These are phyloP conservation scores for Agrotis ipsilon DNA, from an alignment of 2,888 invertebrate species.

Conservation along the genomic window DNA sequence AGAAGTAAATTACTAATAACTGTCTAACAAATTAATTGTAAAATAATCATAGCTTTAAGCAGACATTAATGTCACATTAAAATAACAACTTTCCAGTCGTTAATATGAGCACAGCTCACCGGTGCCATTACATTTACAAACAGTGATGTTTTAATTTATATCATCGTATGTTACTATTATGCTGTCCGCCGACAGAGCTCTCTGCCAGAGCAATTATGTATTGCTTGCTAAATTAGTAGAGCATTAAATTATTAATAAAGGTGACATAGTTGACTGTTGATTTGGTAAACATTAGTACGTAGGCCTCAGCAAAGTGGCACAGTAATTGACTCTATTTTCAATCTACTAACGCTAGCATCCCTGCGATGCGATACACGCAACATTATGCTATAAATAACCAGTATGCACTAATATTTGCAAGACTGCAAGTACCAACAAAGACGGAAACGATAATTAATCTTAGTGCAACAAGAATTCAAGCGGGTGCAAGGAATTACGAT, in stretches of 20 bases:
- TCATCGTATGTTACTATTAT: slow-evolving; percentile 57
- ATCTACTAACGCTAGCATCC: slow-evolving; percentile 33
- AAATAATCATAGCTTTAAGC: slow-evolving; percentile 33
- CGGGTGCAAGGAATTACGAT: slow-evolving; percentile 70
- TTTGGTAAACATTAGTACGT: slow-evolving; percentile 55
- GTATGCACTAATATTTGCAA: slow-evolving; percentile 50
- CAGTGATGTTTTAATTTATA: slow-evolving; percentile 66
- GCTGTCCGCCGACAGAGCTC: slow-evolving; percentile 71
- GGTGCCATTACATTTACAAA: slow-evolving; percentile 51
- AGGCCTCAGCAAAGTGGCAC: slow-evolving; percentile 41
- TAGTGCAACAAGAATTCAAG: slow-evolving; percentile 72
- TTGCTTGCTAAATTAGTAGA: slow-evolving; percentile 59
- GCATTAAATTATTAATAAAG: slow-evolving; percentile 66
- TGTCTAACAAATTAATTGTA: slow-evolving; percentile 32
- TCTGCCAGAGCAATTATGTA: slow-evolving; percentile 76
- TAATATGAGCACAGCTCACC: slow-evolving; percentile 49
- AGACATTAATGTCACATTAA: slow-evolving; percentile 45
- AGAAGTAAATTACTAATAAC: slow-evolving; percentile 35
- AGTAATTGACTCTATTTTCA: slow-evolving; percentile 57
- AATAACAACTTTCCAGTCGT: slow-evolving; percentile 41
- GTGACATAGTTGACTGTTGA: slow-evolving; percentile 55
- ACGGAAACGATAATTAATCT: slow-evolving; percentile 76
- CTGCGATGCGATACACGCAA: slow-evolving; percentile 27
- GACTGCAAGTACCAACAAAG: slow-evolving; percentile 65
- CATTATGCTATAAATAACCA: slow-evolving; percentile 26